Base-by-base conservation (phyloP, 1,140 invertebrate genomes). In the Habropoda laboriosa region DNA sequence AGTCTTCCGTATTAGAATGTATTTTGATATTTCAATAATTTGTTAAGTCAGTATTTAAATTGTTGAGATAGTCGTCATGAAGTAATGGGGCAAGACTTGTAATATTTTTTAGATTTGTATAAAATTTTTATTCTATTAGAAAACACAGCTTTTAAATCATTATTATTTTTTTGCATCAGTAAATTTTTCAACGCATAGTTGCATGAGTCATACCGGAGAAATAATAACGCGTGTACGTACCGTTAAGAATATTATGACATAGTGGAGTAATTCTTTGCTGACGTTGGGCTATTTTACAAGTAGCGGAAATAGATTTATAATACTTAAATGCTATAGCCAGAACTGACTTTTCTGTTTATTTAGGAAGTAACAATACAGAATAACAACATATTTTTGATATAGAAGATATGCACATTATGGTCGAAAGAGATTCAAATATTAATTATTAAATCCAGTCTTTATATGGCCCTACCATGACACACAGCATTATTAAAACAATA, bases 311-410 rank as follows among this genome's bases (percentile, higher is more conserved):
- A 86, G 80, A 86, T 68, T 67, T 76, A 72, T 76, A 77, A 80
- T 83, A 86, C 76, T 86, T 81, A 83, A 81, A 74, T 51, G 18
- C 75, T 88, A 81, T 78, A 89, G 71, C 74, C 81, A 82, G 80
- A 86, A 88, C 66, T 78, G 79, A 85, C 63, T 55, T 82, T 83
- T 86, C 76, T 79, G 78, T 88, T 82, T 55, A 72, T 88, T 87
- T 85, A 79, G 81, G 78, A 80, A 79, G 77, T 86, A 88, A 82
- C 87, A 76, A 80, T 89, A 88, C 86, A 86, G 81, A 89, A 87
- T 89, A 82, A 83, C 64, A 81, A 89, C 87, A 89, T 90, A 90
- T 90, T 90, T 90, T 90, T 90, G 89, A 90, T 90, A 90, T 89
- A 90, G 89, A 90, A 87, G 76, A 55, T 81, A 82, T 86, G 72